Conservation (phyloP, 1,140 invertebrate genomes). For the Pseudomyrmex sp. region DNA sequence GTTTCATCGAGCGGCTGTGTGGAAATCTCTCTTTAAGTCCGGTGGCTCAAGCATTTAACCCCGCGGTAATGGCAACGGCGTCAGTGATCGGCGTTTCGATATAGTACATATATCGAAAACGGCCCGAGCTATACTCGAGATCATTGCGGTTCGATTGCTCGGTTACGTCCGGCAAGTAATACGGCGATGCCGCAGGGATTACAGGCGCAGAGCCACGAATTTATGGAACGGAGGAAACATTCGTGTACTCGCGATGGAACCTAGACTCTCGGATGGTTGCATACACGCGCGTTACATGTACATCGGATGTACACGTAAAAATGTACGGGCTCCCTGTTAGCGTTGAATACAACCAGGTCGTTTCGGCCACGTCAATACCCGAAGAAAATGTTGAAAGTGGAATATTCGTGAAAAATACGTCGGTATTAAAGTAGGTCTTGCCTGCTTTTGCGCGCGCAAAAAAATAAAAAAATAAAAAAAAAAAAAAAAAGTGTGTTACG, state of each 20-base stretch:
- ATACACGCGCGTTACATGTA: not conserved
- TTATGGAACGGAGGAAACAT: conserved; percentile 65
- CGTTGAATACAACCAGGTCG: conserved; percentile 3
- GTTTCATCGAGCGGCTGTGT: conserved; percentile 36
- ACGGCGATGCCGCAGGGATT: conserved; percentile 67
- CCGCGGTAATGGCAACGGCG: conserved; percentile 49
- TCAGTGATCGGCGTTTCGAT: conserved; percentile 62
- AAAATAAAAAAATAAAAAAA: not conserved
- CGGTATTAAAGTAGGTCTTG: conserved; percentile 30
- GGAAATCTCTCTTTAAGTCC: conserved; percentile 65
- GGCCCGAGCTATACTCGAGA: conserved; percentile 52
- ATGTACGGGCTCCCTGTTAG: not conserved
- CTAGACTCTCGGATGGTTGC: conserved; percentile 33
- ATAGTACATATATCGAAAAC: conserved; percentile 58
- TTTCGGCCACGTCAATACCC: conserved; percentile 33
- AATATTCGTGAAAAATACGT: conserved; percentile 3
- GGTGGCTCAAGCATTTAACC: conserved; percentile 65
- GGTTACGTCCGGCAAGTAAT: conserved; percentile 63
- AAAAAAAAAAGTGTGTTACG: not conserved
- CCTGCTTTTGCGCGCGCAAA: not conserved
- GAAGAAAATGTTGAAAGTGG: conserved; percentile 11
- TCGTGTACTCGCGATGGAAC: conserved; percentile 40
- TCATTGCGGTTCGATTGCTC: conserved; percentile 67
- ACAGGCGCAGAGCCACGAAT: conserved; percentile 65
- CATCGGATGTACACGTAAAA: not conserved